Evolutionary conservation across 2,888 invertebrate species (phyloP).

Genomic region (Endotricha flammealis): DNA sequence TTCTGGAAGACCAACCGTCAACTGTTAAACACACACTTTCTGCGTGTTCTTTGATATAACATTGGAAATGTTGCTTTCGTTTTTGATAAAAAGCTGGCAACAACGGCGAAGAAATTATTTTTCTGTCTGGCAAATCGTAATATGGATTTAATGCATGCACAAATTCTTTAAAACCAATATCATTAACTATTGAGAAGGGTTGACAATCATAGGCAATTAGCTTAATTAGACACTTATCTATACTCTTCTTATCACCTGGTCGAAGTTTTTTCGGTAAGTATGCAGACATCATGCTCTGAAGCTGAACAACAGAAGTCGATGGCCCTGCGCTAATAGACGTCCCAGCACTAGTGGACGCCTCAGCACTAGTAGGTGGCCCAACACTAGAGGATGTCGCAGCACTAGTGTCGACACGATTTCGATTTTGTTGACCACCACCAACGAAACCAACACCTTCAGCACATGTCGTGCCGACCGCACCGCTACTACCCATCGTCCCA

Average conservation of each 20-base stretch:
- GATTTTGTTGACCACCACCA: too few species aligned
- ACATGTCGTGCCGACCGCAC: too few species aligned
- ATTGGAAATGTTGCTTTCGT: constrained; percentile 6
- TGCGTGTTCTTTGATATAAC: constrained; percentile 6
- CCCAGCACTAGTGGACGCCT: too few species aligned
- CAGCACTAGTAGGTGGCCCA: too few species aligned
- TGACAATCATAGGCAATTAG: constrained; percentile 12
- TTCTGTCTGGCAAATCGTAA: constrained; percentile 13
- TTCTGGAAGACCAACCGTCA: constrained; percentile 10
- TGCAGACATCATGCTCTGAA: constrained; percentile 9
- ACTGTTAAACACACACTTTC: constrained; percentile 9
- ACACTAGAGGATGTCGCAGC: too few species aligned
- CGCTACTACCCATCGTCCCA: too few species aligned
- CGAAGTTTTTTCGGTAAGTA: constrained; percentile 10
- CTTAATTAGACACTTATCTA: constrained; percentile 11
- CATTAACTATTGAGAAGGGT: constrained; percentile 10
- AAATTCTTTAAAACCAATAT: constrained; percentile 14
- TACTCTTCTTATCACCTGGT: constrained; percentile 12
- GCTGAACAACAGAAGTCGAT: too few species aligned
- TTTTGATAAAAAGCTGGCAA: constrained; percentile 11
- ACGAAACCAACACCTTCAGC: too few species aligned
- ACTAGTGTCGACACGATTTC: too few species aligned
- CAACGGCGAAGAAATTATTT: constrained; percentile 11
- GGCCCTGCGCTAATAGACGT: too few species aligned
- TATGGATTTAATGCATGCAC: constrained; percentile 12